Evolutionary conservation across 2,797 vertebrate genomes (phyloP).

Genomic region (Kryptolebias ocellatus): DNA sequence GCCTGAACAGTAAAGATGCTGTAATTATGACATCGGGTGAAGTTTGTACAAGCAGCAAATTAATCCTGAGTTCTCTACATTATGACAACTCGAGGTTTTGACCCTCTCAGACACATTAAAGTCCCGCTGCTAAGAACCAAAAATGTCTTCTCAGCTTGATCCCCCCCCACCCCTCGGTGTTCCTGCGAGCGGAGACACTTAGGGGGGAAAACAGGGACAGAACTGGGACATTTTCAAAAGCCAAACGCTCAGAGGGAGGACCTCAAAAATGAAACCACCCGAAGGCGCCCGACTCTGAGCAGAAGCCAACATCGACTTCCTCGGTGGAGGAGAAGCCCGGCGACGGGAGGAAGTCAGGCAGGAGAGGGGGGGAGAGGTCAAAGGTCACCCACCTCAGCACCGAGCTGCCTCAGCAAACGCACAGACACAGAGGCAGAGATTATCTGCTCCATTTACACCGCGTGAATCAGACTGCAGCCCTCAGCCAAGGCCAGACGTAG

Average conservation of each 20-base stretch:
- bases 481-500: constrained; percentile 19
- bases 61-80: too few relatives aligned
- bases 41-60: too few relatives aligned
- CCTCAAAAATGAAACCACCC: constrained; percentile 24
- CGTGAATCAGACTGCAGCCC: constrained; percentile 33
- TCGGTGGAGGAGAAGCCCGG: constrained; percentile 2
- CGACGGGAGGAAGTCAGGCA: constrained; percentile 3
- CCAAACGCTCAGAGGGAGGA: constrained; percentile 12
- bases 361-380: constrained; percentile 34
- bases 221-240: constrained; percentile 46
- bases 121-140: too few relatives aligned
- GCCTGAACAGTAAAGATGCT: too few relatives aligned
- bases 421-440: constrained; percentile 24
- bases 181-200: constrained; percentile 8
- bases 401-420: constrained; percentile 49
- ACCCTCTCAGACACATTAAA: constrained; percentile 2
- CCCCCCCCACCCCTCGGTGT: too few relatives aligned
- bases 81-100: too few relatives aligned
- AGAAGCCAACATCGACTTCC: constrained; percentile 9
- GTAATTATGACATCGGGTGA: too few relatives aligned
- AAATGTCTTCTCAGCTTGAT: too few relatives aligned
- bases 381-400: constrained; percentile 13
- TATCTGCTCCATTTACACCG: constrained; percentile 45
- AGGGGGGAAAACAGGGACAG: background rate
- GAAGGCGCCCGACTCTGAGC: constrained; percentile 33